These are phyloP conservation scores for Sesia bembeciformis DNA, from an alignment of 2,888 invertebrate species.

Conservation along the genomic window DNA sequence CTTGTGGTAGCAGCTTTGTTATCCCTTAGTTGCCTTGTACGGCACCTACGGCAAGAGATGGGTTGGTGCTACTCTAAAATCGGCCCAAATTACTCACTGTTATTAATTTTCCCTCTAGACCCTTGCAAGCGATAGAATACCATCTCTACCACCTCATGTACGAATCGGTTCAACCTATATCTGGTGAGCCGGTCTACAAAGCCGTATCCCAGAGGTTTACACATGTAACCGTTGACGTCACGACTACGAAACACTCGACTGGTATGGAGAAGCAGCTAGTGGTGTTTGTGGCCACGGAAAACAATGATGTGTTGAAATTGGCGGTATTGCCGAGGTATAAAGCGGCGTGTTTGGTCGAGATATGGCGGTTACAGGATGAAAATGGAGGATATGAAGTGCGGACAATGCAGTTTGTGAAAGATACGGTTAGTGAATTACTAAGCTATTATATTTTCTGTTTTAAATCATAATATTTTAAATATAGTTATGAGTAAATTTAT, in stretches of 20 bases:
- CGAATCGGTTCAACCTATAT: constrained; percentile 84
- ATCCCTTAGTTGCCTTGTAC: too few species aligned
- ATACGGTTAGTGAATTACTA: constrained; percentile 74
- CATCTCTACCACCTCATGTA: constrained; percentile 92
- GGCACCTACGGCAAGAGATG: too few species aligned
- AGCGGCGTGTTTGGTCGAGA: constrained; percentile 88
- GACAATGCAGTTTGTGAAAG: constrained; percentile 85
- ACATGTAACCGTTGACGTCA: constrained; percentile 87
- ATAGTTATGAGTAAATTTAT: too few species aligned
- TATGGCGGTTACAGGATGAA: constrained; percentile 81
- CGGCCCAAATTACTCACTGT: too few species aligned
- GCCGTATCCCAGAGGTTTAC: constrained; percentile 81
- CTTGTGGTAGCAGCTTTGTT: too few species aligned
- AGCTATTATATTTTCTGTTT: too few species aligned
- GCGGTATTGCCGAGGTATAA: constrained; percentile 80
- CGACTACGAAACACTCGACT: constrained; percentile 79
- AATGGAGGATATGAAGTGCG: constrained; percentile 71
- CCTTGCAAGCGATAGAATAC: constrained; percentile 75
- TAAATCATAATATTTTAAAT: too few species aligned
- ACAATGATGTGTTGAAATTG: constrained; percentile 86
- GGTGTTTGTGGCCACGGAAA: constrained; percentile 85
- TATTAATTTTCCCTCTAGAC: constrained; percentile 18
- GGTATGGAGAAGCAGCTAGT: constrained; percentile 77
- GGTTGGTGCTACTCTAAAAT: too few species aligned
- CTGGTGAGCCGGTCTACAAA: constrained; percentile 80